These are phyloP conservation scores for Xenentodon cancila DNA, from an alignment of 2,797 vertebrate genomes.

Conservation along the genomic window DNA sequence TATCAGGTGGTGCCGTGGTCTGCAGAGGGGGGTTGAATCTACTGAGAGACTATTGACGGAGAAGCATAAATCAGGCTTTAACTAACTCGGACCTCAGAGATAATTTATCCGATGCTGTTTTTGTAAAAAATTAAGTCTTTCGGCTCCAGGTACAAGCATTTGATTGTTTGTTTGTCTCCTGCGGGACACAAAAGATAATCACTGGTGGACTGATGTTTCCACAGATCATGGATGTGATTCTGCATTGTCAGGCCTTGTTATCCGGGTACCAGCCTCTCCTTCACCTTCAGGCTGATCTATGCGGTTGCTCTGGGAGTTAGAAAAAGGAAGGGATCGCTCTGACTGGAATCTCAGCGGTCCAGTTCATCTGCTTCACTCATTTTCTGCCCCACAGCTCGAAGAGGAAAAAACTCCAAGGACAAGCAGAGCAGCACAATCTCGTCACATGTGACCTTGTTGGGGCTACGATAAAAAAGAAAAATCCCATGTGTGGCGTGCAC, in stretches of 20 bases:
- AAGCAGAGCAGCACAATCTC: background rate
- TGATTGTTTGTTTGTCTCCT: conserved; percentile 26
- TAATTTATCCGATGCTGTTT: background rate
- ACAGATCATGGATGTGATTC: conserved; percentile 28
- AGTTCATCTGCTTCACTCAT: conserved; percentile 11
- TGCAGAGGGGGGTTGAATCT: too few species aligned
- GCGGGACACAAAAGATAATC: conserved; percentile 38
- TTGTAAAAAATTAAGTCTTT: background rate
- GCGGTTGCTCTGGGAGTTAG: background rate
- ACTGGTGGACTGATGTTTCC: conserved; percentile 34
- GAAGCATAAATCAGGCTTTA: too few species aligned
- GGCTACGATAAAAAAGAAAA: conserved; percentile 2
- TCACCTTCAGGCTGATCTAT: conserved; percentile 64
- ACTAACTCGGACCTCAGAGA: too few species aligned
- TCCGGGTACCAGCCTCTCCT: conserved; percentile 20
- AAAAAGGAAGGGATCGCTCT: conserved; percentile 20
- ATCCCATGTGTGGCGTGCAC: background rate
- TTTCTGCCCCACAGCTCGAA: conserved; percentile 19
- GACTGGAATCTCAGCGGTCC: conserved; percentile 29
- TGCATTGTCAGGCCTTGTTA: conserved; percentile 29
- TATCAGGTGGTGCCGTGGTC: too few species aligned
- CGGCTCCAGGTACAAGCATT: conserved; percentile 17
- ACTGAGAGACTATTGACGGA: too few species aligned
- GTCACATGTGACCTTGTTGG: conserved; percentile 41
- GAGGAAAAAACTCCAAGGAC: conserved; percentile 37